These are phyloP conservation scores for Notarius quadriscutis DNA, from an alignment of 2,113 vertebrate genomes.

Conservation along the genomic window DNA sequence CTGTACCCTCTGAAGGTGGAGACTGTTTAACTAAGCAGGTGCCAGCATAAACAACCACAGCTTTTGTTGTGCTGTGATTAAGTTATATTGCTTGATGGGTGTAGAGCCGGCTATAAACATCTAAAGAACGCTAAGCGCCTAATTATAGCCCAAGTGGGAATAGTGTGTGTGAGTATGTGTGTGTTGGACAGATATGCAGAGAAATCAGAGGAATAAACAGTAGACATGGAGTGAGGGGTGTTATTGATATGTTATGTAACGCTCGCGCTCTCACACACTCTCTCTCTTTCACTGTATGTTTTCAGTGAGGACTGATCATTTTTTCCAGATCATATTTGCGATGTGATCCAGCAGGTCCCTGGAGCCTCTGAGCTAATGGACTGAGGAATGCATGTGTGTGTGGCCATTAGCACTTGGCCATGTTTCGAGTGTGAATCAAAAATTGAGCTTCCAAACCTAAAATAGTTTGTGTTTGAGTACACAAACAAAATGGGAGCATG, in stretches of 20 bases:
- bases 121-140: slow-evolving; percentile 35
- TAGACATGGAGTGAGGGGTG: slow-evolving; percentile 30
- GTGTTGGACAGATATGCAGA: slow-evolving; percentile 17
- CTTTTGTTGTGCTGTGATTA: slow-evolving; percentile 30
- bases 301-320: slow-evolving; percentile 16
- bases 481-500: slow-evolving; percentile 7
- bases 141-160: slow-evolving; percentile 14
- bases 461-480: neutral
- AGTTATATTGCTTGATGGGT: slow-evolving; percentile 17
- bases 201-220: slow-evolving; percentile 19
- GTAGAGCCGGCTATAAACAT: slow-evolving; percentile 45
- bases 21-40: slow-evolving; percentile 30
- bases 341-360: slow-evolving; percentile 33
- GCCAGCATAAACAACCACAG: slow-evolving; percentile 29
- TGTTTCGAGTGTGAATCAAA: slow-evolving; percentile 12
- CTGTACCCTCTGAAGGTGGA: slow-evolving; percentile 26
- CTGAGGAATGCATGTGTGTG: slow-evolving; percentile 34
- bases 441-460: neutral
- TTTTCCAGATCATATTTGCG: slow-evolving; percentile 43
- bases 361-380: slow-evolving; percentile 45
- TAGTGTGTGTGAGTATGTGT: neutral
- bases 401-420: slow-evolving; percentile 32
- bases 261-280: neutral
- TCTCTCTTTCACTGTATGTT: slow-evolving; percentile 1
- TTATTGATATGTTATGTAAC: slow-evolving; percentile 20